Conservation (phyloP, 2,797 vertebrate genomes). For the Tenualosa thibaudeaui region DNA sequence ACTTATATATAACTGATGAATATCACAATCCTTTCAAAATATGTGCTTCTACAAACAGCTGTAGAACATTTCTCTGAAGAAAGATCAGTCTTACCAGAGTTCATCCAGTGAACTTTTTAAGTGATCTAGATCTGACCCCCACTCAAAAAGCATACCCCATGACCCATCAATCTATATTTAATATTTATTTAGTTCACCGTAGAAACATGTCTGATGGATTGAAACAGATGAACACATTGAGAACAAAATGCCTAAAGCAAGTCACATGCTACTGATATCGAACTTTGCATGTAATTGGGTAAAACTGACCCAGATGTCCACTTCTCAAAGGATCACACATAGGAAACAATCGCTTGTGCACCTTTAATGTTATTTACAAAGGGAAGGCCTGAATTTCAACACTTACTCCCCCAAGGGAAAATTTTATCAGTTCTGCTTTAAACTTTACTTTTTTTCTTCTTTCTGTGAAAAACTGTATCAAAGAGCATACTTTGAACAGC, state of each 20-base stretch:
- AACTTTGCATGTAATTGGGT: neutral
- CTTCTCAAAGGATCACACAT: neutral
- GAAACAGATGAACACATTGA: slow-evolving; percentile 3
- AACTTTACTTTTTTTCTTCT: neutral
- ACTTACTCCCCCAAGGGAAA: neutral
- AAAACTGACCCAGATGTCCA: slow-evolving; percentile 8
- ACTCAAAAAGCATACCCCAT: neutral
- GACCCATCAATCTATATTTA: neutral
- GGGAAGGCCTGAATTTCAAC: neutral
- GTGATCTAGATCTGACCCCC: neutral
- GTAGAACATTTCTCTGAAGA: neutral
- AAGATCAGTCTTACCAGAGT: neutral
- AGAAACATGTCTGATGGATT: slow-evolving; percentile 12
- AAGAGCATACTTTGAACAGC: slow-evolving; percentile 1
- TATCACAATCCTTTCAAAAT: no score
- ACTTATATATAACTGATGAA: neutral
- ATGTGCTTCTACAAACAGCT: neutral
- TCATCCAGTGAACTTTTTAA: neutral
- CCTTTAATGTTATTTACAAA: neutral
- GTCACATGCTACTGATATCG: slow-evolving; percentile 10
- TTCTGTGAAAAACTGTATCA: neutral
- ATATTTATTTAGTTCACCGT: slow-evolving; percentile 13
- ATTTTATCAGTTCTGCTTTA: neutral
- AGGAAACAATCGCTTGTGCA: neutral
- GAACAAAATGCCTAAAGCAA: neutral